Evolutionary conservation across 2,113 vertebrate species (phyloP).

Genomic region (Melanerpes formicivorus): DNA sequence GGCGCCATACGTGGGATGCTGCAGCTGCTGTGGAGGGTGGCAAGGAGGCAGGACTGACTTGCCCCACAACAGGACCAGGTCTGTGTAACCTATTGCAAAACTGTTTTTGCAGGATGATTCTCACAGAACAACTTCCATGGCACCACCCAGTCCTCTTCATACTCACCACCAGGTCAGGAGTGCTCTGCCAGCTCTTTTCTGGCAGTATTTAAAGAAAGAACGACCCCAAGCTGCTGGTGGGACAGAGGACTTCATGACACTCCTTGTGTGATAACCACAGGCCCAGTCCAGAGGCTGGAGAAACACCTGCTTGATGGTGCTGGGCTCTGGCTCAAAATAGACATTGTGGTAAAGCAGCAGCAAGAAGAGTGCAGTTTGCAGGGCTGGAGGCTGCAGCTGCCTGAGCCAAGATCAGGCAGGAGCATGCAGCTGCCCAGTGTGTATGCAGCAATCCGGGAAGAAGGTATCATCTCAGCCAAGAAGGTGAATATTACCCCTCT

Average conservation of each 20-base stretch:
- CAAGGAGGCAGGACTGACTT: not conserved
- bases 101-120: not conserved
- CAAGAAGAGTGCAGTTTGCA: not conserved
- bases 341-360: not conserved
- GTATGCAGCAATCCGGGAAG: not conserved
- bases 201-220: not conserved
- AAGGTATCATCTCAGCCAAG: not conserved
- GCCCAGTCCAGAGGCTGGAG: not conserved
- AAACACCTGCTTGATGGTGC: not conserved
- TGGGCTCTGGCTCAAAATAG: not conserved
- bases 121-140: accelerated
- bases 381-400: not conserved
- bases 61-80: not conserved
- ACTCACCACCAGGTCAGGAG: not conserved
- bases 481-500: not conserved
- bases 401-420: not conserved
- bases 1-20: accelerated
- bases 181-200: not conserved
- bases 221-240: not conserved
- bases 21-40: accelerated
- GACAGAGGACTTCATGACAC: accelerated
- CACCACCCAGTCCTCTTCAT: not conserved
- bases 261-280: not conserved
- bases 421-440: not conserved
- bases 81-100: not conserved